phyloP scores from a whole-genome alignment of 1,140 invertebrate species.

The Apis cerana region DNA sequence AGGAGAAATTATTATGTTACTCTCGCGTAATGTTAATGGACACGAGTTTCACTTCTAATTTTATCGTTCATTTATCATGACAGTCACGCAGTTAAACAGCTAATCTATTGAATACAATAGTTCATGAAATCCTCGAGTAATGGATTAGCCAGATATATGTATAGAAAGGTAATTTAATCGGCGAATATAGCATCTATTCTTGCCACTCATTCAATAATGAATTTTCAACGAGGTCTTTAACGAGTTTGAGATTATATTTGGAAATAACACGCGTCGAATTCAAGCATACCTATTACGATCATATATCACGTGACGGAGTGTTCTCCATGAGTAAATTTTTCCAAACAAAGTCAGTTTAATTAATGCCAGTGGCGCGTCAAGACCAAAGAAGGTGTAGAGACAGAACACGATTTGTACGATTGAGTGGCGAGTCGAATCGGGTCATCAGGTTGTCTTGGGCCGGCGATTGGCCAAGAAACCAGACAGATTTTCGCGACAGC shows the following conservation, averaged over 20 bases:
- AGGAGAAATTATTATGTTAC: background rate
- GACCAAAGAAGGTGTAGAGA: background rate
- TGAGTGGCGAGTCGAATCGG: background rate
- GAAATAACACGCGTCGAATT: background rate
- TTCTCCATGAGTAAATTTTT: background rate
- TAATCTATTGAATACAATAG: background rate
- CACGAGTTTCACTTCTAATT: background rate
- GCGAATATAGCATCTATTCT: background rate
- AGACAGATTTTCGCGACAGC: conserved; percentile 42
- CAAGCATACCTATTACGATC: background rate
- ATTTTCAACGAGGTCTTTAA: background rate
- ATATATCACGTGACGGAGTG: background rate
- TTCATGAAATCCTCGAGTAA: background rate
- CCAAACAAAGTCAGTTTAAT: background rate
- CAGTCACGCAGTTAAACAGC: background rate
- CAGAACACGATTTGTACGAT: background rate
- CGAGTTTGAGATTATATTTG: background rate
- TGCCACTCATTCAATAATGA: background rate
- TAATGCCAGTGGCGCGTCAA: background rate
- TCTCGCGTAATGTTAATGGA: background rate
- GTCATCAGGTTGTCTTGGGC: background rate
- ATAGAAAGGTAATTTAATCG: background rate
- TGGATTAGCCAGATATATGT: background rate
- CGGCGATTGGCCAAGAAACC: conserved; percentile 17
- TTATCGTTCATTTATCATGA: background rate